Percentiles rank a stretch among this genome's conserved stretches.
phyloP scores from a whole-genome alignment of 2,113 vertebrate species.

The Deroptyus accipitrinus region DNA sequence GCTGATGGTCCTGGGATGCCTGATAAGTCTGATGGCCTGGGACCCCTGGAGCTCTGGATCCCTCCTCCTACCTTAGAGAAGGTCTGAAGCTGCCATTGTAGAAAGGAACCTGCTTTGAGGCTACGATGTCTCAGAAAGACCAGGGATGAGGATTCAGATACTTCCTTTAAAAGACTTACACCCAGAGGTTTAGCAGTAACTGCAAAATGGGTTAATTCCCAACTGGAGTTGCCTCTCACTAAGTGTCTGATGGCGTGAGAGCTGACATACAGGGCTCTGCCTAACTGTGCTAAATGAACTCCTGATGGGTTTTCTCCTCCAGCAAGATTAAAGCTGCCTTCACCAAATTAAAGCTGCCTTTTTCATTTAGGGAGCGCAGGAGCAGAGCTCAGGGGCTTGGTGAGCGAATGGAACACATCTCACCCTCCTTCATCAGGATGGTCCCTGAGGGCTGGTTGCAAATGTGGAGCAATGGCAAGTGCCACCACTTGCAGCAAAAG shows the following conservation, averaged over 20 bases:
- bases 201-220: slow-evolving; percentile 20
- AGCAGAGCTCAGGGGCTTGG: neutral
- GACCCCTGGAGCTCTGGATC: neutral
- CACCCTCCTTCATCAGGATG: accelerated
- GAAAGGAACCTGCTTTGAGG: neutral
- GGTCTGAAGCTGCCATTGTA: neutral
- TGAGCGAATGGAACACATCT: neutral
- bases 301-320: neutral
- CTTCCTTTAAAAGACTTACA: neutral
- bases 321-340: neutral
- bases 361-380: neutral
- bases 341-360: neutral
- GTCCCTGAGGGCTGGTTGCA: neutral
- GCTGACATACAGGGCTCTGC: neutral
- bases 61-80: neutral
- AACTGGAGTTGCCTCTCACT: neutral
- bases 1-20: neutral
- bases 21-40: neutral
- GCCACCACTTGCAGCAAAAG: neutral
- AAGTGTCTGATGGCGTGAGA: neutral
- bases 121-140: neutral
- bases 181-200: neutral
- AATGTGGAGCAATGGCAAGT: accelerated
- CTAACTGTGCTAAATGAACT: neutral
- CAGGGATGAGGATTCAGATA: neutral